Evolutionary conservation across 2,113 vertebrate species (phyloP).

Genomic region (Macquaria australasica): DNA sequence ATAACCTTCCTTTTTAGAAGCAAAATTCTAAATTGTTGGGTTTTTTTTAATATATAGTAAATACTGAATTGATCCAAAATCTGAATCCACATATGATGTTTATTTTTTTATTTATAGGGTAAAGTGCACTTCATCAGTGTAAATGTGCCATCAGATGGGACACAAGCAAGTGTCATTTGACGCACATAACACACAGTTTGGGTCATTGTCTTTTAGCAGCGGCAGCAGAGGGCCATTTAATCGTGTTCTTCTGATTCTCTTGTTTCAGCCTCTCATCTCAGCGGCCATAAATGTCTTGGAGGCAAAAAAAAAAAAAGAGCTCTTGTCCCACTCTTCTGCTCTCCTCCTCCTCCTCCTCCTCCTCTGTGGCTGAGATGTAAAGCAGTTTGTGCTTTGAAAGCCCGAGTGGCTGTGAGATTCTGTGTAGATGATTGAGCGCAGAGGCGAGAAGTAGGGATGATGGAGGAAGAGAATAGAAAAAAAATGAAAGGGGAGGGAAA

Average conservation of each 20-base stretch:
- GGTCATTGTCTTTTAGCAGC: not conserved
- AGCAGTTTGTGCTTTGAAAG: constrained; percentile 30
- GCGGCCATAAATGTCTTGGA: constrained; percentile 31
- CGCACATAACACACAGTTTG: not conserved
- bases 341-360: constrained; percentile 12
- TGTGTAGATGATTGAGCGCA: not conserved
- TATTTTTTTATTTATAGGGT: not conserved
- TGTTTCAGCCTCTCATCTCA: constrained; percentile 23
- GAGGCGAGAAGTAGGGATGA: constrained; percentile 1
- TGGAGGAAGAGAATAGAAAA: constrained; percentile 2
- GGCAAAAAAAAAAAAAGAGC: constrained; percentile 13
- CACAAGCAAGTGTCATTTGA: not conserved
- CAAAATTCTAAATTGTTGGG: not conserved
- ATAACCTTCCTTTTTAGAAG: not conserved
- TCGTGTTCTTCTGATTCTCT: not conserved
- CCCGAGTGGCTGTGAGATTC: not conserved
- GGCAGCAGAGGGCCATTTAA: not conserved
- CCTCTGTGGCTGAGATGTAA: constrained; percentile 25
- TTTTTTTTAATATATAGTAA: not conserved
- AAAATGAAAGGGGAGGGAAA: not conserved
- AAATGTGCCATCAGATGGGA: not conserved
- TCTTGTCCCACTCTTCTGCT: constrained; percentile 6
- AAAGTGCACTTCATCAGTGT: not conserved
- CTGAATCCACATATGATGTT: not conserved
- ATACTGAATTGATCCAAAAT: not conserved